Percentiles rank a stretch among this genome's conserved stretches.
Conservation (phyloP, 2,888 invertebrate genomes). For the Amiota minor region DNA sequence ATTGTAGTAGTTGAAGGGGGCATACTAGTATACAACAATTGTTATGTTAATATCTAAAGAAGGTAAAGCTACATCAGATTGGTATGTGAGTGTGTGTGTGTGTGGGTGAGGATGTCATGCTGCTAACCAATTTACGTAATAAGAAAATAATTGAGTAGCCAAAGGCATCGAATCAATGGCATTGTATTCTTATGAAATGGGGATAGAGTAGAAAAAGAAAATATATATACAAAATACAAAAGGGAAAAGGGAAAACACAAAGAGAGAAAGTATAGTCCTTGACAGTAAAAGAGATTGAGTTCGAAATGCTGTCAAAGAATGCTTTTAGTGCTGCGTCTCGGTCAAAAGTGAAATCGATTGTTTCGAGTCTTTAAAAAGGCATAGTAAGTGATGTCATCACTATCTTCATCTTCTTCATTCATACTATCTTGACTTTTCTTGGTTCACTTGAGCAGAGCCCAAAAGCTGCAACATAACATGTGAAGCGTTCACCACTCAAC, state of each 20-base stretch:
- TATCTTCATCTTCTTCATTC: background rate
- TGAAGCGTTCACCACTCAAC: slow-evolving; percentile 2
- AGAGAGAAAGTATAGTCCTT: background rate
- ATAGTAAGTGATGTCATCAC: background rate
- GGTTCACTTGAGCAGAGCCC: background rate
- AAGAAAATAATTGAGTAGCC: slow-evolving; percentile 64
- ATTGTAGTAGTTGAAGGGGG: too few species aligned
- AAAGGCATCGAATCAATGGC: slow-evolving; percentile 12
- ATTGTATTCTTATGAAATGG: background rate
- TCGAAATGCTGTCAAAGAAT: background rate
- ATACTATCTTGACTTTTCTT: too few species aligned
- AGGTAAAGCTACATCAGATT: too few species aligned
- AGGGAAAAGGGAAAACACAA: background rate
- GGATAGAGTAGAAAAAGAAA: background rate
- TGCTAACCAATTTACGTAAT: slow-evolving; percentile 58
- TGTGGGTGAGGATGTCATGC: background rate
- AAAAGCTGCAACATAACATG: slow-evolving; percentile 21
- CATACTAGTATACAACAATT: too few species aligned
- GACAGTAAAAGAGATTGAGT: background rate
- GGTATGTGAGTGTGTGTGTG: slow-evolving; percentile 45
- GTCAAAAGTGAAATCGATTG: slow-evolving; percentile 20
- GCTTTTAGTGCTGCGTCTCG: background rate
- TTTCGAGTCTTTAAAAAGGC: slow-evolving; percentile 19
- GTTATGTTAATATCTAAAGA: too few species aligned
- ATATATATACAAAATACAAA: background rate